phyloP scores from a whole-genome alignment of 92 coral and sea anemone species.

The Blastomussa wellsi region DNA sequence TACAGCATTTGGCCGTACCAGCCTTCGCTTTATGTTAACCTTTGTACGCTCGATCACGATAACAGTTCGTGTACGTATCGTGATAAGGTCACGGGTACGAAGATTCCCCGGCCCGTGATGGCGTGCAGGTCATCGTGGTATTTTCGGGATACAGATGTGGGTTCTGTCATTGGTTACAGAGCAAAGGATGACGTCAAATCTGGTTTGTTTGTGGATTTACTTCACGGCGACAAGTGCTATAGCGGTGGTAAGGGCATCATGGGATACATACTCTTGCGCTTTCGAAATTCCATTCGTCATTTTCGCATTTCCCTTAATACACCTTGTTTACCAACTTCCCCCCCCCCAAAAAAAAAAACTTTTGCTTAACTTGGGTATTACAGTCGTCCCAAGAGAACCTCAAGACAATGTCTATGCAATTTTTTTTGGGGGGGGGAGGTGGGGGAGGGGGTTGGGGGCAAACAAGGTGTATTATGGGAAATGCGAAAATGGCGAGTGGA shows the following conservation, averaged over 20 bases:
- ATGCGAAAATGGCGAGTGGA: too few species aligned
- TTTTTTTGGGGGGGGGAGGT: too few species aligned
- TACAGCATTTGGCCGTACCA: constrained; percentile 40
- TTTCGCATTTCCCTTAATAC: too few species aligned
- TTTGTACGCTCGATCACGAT: constrained; percentile 76
- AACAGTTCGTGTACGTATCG: constrained; percentile 65
- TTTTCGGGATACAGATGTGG: constrained; percentile 52
- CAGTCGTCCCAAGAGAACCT: too few species aligned
- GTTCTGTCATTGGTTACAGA: constrained; percentile 76
- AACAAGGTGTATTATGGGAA: too few species aligned
- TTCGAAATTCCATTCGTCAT: too few species aligned
- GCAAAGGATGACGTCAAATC: constrained; percentile 51
- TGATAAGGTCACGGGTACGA: not conserved
- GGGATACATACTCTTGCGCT: too few species aligned
- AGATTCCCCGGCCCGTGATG: constrained; percentile 70
- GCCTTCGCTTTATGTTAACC: constrained; percentile 49
- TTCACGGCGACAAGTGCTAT: constrained; percentile 69
- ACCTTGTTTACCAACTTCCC: too few species aligned
- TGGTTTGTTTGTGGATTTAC: constrained; percentile 72
- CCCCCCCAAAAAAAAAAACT: too few species aligned
- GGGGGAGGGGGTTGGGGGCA: too few species aligned
- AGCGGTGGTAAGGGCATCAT: constrained; percentile 14
- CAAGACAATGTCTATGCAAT: too few species aligned
- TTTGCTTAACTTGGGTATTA: too few species aligned
- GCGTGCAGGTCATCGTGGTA: constrained; percentile 73